phyloP scores from a whole-genome alignment of 2,888 invertebrate species.

The Heterodera filipjevi region DNA sequence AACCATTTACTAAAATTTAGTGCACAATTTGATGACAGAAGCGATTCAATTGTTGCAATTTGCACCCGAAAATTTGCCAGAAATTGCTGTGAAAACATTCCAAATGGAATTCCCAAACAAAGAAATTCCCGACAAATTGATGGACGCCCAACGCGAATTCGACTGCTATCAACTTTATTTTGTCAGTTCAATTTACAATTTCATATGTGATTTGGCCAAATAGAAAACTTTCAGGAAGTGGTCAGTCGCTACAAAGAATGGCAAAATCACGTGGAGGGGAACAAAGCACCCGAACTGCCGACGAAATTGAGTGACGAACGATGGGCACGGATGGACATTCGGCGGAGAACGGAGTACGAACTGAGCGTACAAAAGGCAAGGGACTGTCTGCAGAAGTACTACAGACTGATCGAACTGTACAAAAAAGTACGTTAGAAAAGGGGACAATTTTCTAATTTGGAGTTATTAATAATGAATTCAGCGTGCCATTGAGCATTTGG shows the following conservation, averaged over 20 bases:
- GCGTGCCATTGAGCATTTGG: constrained; percentile 36
- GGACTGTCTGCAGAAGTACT: constrained; percentile 38
- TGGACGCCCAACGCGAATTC: constrained; percentile 34
- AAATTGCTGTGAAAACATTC: constrained; percentile 24
- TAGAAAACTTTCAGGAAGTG: constrained; percentile 28
- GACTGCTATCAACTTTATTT: constrained; percentile 40
- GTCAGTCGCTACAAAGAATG: constrained; percentile 33
- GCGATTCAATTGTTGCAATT: constrained; percentile 34
- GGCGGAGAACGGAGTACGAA: constrained; percentile 41
- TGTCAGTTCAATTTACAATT: constrained; percentile 32
- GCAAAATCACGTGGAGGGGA: constrained; percentile 37
- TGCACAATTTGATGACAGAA: constrained; percentile 35
- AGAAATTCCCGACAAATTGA: constrained; percentile 25
- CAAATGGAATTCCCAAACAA: constrained; percentile 9
- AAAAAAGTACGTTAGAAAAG: constrained; percentile 28
- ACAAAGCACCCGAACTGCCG: constrained; percentile 36
- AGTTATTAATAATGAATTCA: too few relatives aligned
- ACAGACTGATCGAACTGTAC: constrained; percentile 28
- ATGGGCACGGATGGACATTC: constrained; percentile 40
- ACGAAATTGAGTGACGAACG: constrained; percentile 39
- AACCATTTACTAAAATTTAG: constrained; percentile 16
- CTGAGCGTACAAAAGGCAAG: constrained; percentile 35
- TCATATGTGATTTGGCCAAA: background rate
- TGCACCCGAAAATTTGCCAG: constrained; percentile 29
- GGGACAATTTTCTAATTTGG: too few relatives aligned